Evolutionary conservation across 1,140 invertebrate genomes (phyloP), one percentile per base, ranked within the genome.

Genomic region (Polypedilum vanderplanki): DNA sequence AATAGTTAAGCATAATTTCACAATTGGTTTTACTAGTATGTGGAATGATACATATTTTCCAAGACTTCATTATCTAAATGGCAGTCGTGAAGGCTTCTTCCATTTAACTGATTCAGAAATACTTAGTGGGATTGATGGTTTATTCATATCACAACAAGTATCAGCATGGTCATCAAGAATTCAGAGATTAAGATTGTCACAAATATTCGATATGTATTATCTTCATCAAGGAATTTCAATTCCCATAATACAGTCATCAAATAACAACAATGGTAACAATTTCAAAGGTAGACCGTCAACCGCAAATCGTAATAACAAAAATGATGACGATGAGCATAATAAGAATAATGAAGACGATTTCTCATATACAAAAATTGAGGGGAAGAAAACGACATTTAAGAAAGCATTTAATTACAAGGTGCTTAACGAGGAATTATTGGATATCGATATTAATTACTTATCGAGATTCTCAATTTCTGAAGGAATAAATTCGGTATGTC

Each of bases 141-240:
- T 89, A n/a, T 86, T 89, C 75, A 80, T 90, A 75, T 85, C 87
- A 0, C 83, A 81, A 40, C 83, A 87, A 75, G 77, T 89, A 40
- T 79, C 84, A 41, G 78, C 80, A 67, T 90, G 86, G 86, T 77
- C 83, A 10, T 80, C 80, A 75, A 81, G 84, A 70, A 80, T 85
- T 40, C 78, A 80, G 9, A 84, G 83, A 15, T 81, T 88, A 17
- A 82, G 87, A 57, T 81, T 91, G 3, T 90, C 89, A 2, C 88
- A 90, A 82, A 79, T 91, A 18, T 79, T 91, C 7, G 87, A 89
- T 67, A 89, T 89, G 87, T 91, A 90, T 79, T 91, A 90, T 79
- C 89, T 89, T 0, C 65, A 22, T 70, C 65, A 70, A 9, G 82
- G 86, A 73, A 83, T 84, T 76, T 89, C 88, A 2, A 80, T 89